Percentiles rank a stretch among this genome's conserved stretches.
These are phyloP conservation scores for Muntiacus reevesi DNA, from an alignment of 2,113 vertebrate species.

Conservation along the genomic window DNA sequence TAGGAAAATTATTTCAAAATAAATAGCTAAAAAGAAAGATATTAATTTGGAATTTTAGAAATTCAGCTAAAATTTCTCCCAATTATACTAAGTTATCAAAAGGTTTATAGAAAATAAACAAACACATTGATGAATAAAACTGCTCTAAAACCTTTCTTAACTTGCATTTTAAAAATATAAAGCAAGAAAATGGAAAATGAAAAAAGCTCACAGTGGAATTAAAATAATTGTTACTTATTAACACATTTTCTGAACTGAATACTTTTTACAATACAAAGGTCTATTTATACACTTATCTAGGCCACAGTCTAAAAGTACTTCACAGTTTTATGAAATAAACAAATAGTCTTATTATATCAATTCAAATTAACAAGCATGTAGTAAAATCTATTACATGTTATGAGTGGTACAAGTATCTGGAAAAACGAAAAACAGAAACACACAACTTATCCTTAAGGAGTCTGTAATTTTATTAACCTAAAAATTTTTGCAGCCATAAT, in stretches of 20 bases:
- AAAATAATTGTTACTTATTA: conserved; percentile 50
- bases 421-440: conserved; percentile 11
- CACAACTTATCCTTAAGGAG: neutral
- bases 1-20: neutral
- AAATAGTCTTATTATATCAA: neutral
- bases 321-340: neutral
- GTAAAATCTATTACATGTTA: neutral
- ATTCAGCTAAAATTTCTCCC: neutral
- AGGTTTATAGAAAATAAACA: neutral
- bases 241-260: conserved; percentile 17
- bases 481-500: neutral
- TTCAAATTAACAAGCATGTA: neutral
- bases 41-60: conserved; percentile 11
- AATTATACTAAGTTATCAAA: neutral
- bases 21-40: neutral
- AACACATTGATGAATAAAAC: neutral
- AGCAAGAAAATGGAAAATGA: neutral
- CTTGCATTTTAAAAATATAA: conserved; percentile 21
- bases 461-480: neutral
- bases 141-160: neutral
- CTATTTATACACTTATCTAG: neutral
- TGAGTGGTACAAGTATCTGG: neutral
- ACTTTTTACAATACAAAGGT: conserved; percentile 29
- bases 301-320: conserved; percentile 25
- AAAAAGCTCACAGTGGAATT: neutral